Percentiles rank a stretch among this genome's conserved stretches.
These are phyloP conservation scores for Listronotus bonariensis DNA, from an alignment of 1,140 invertebrate species.

Conservation along the genomic window DNA sequence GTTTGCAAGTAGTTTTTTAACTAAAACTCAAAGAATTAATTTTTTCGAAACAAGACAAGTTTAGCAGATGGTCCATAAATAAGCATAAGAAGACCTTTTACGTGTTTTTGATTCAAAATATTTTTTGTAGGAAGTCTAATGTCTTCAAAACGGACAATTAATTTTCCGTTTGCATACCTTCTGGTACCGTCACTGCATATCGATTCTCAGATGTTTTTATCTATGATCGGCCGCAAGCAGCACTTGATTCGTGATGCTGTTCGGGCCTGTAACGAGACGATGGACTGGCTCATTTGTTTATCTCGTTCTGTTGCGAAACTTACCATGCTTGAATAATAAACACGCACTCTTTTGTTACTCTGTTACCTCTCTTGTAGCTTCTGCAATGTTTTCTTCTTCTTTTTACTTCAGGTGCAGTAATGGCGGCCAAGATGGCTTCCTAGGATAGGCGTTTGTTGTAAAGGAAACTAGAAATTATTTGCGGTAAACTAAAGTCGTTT, in stretches of 20 bases:
- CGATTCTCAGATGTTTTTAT: conserved; percentile 43
- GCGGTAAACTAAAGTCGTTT: too few species aligned
- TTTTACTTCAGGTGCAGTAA: conserved; percentile 30
- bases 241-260: conserved; percentile 51
- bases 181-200: conserved; percentile 23
- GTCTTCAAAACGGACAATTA: too few species aligned
- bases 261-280: conserved; percentile 49
- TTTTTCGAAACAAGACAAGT: too few species aligned
- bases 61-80: too few species aligned
- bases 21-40: too few species aligned
- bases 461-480: too few species aligned
- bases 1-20: too few species aligned
- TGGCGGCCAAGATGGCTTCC: conserved; percentile 34
- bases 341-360: conserved; percentile 43
- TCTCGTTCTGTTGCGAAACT: conserved; percentile 49
- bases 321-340: conserved; percentile 52
- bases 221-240: conserved; percentile 43
- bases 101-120: too few species aligned
- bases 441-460: conserved; percentile 12
- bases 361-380: conserved; percentile 39
- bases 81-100: too few species aligned
- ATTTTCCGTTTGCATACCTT: too few species aligned
- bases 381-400: conserved; percentile 25
- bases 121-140: too few species aligned
- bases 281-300: conserved; percentile 54